Evolutionary conservation across 1,140 invertebrate genomes (phyloP).

Genomic region (Panagrolaimus sp.): DNA sequence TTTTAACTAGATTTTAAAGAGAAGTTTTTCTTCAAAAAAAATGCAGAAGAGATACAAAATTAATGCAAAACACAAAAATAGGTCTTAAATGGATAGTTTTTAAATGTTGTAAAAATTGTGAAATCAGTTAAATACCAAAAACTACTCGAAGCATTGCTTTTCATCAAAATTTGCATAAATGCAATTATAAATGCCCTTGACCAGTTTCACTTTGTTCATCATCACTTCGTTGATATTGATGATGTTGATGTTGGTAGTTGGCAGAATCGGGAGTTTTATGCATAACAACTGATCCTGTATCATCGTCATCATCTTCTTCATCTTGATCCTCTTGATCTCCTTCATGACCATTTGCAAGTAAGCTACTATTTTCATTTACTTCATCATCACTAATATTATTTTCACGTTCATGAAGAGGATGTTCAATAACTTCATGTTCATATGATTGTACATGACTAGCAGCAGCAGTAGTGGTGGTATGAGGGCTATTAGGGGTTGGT

Average conservation of each 20-base stretch:
- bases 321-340: background rate
- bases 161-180: background rate
- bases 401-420: background rate
- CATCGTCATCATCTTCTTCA: background rate
- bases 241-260: background rate
- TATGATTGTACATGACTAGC: background rate
- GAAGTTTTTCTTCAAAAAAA: background rate
- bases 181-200: background rate
- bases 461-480: background rate
- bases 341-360: background rate
- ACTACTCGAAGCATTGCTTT: background rate
- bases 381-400: background rate
- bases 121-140: background rate
- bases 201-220: conserved; percentile 1
- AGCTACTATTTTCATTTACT: background rate
- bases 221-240: background rate
- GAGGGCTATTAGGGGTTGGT: background rate
- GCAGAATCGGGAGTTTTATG: background rate
- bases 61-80: background rate
- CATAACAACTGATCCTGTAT: background rate
- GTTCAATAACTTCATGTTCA: conserved; percentile 3
- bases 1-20: background rate
- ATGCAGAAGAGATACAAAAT: background rate
- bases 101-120: background rate
- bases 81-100: background rate